Evolutionary conservation across 2,888 invertebrate genomes (phyloP).

Genomic region (Callyntrura guangdongensis): DNA sequence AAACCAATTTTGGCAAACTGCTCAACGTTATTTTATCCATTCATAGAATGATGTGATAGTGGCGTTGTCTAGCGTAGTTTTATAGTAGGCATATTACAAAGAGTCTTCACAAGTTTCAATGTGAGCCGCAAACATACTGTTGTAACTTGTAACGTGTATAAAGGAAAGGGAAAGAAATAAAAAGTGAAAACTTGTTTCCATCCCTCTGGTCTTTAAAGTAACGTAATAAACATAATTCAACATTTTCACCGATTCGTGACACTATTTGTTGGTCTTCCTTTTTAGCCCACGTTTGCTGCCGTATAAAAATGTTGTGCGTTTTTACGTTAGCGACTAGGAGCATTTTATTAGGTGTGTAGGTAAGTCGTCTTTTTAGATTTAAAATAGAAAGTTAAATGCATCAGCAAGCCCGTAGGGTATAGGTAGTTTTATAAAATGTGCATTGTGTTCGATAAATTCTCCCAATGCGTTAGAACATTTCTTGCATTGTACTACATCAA

Average conservation of each 20-base stretch:
- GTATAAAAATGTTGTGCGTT: background rate
- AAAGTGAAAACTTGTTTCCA: constrained; percentile 54
- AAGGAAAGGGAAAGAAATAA: constrained; percentile 12
- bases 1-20: constrained; percentile 4
- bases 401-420: background rate
- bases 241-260: constrained; percentile 72
- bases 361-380: background rate
- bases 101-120: background rate
- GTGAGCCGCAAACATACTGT: constrained; percentile 1
- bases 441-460: too few relatives aligned
- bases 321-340: background rate
- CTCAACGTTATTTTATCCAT: background rate
- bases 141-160: background rate
- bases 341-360: constrained; percentile 26
- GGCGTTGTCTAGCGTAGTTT: background rate
- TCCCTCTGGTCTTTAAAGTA: constrained; percentile 69
- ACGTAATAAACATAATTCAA: constrained; percentile 74
- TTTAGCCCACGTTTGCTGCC: background rate
- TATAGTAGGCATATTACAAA: background rate
- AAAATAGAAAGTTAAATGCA: background rate
- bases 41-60: background rate
- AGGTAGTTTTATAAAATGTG: too few relatives aligned
- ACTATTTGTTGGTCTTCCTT: constrained; percentile 57
- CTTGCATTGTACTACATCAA: too few relatives aligned
- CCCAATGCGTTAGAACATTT: too few relatives aligned